Evolutionary conservation across 37 sponge, comb jelly and placozoan genomes (phyloP).

Genomic region (Aphrocallistes beatrix): DNA sequence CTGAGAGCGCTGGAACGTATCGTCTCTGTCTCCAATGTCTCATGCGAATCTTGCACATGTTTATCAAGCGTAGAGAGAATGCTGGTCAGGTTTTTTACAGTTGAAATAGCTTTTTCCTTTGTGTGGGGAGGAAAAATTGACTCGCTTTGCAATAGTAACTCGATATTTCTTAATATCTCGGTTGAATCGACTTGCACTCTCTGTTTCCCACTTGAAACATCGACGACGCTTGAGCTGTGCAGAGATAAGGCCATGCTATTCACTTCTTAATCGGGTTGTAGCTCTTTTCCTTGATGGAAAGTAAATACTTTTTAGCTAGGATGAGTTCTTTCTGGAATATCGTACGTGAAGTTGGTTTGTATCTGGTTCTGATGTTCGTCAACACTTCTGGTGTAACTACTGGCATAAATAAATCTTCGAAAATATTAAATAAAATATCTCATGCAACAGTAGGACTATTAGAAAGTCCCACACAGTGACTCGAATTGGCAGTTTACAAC

Average conservation of each 20-base stretch:
- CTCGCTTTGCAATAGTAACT: neutral
- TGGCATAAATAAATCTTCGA: no score
- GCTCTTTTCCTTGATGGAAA: neutral
- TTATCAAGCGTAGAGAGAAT: neutral
- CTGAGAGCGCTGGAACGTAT: neutral
- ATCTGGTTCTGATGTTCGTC: neutral
- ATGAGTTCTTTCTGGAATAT: neutral
- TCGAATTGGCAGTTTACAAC: no score
- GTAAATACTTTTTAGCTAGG: neutral
- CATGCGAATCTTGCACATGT: neutral
- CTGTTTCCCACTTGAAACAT: neutral
- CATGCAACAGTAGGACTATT: conserved; percentile 58
- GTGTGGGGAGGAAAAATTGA: neutral
- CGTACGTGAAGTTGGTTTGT: neutral
- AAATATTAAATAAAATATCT: no score
- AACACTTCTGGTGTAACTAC: neutral
- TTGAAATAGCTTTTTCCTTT: neutral
- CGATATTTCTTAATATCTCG: neutral
- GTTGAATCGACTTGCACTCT: neutral
- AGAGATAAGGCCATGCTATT: neutral
- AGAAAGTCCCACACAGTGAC: conserved; percentile 31
- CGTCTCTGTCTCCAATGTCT: neutral
- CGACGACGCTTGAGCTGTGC: neutral
- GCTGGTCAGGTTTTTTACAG: neutral
- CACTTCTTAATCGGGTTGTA: no score